These are phyloP conservation scores for Diphyllodes magnificus DNA, from an alignment of 2,113 vertebrate genomes.

Conservation along the genomic window DNA sequence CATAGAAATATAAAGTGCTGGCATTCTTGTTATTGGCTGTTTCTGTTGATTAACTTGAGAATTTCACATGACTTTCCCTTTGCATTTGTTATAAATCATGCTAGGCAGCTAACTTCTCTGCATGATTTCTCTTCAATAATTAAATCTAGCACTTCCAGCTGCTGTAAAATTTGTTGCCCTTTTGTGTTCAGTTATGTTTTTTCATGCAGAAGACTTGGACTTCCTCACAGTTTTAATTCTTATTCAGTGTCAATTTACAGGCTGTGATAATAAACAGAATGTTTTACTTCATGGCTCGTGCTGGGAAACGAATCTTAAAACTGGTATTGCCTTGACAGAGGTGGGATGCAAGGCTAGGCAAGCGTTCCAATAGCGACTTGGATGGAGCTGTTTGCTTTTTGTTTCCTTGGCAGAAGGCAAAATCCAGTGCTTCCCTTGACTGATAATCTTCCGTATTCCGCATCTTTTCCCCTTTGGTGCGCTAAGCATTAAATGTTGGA, in stretches of 20 bases:
- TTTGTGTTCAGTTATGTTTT: slow-evolving; percentile 66
- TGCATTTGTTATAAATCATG: slow-evolving; percentile 62
- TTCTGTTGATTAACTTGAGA: slow-evolving; percentile 53
- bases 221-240: slow-evolving; percentile 64
- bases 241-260: slow-evolving; percentile 55
- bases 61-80: slow-evolving; percentile 33
- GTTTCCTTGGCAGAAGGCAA: neutral
- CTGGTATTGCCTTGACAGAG: neutral
- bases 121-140: slow-evolving; percentile 73
- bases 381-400: neutral
- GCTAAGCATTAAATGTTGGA: neutral
- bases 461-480: neutral
- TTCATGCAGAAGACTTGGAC: slow-evolving; percentile 58
- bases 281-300: slow-evolving; percentile 40
- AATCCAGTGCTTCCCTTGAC: neutral
- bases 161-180: slow-evolving; percentile 71
- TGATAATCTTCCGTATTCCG: neutral
- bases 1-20: neutral
- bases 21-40: neutral
- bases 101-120: slow-evolving; percentile 64
- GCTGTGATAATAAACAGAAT: slow-evolving; percentile 23
- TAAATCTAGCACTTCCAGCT: slow-evolving; percentile 74
- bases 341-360: neutral
- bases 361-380: neutral
- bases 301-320: slow-evolving; percentile 6